Conservation (phyloP, 2,888 invertebrate genomes). For the Graphium colonna region DNA sequence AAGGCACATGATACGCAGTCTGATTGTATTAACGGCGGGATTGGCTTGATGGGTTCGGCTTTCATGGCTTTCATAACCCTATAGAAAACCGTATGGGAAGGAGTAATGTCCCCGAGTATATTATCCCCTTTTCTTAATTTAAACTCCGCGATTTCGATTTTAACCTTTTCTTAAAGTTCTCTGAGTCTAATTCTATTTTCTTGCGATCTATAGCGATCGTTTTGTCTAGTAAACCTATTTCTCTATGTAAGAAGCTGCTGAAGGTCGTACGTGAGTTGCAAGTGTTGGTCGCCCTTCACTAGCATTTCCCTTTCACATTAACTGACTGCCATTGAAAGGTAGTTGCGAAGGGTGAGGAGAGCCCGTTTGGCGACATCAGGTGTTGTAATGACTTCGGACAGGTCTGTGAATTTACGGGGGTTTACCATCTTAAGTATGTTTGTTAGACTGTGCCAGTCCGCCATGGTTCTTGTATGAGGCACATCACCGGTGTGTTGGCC, state of each 20-base stretch:
- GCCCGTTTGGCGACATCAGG: not conserved
- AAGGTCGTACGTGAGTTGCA: not conserved
- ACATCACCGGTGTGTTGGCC: not conserved
- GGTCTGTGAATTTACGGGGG: not conserved
- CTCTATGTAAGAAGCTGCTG: not conserved
- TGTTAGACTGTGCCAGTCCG: not conserved
- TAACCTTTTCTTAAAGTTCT: not conserved
- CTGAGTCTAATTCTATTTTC: not conserved
- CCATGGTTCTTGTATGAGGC: not conserved
- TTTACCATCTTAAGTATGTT: too few relatives aligned
- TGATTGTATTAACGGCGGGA: not conserved
- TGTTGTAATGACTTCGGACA: not conserved
- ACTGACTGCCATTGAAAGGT: not conserved
- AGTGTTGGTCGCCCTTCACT: not conserved
- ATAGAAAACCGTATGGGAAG: not conserved
- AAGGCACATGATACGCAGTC: not conserved
- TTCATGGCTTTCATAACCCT: not conserved
- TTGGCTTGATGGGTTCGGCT: not conserved
- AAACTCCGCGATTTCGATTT: not conserved
- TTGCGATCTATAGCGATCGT: not conserved
- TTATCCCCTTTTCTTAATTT: not conserved
- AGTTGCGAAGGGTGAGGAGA: not conserved
- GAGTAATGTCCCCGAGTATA: not conserved
- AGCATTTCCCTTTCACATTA: not conserved
- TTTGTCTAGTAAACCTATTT: not conserved